Conservation (phyloP, 2,888 invertebrate species). For the Corbicula japonica region DNA sequence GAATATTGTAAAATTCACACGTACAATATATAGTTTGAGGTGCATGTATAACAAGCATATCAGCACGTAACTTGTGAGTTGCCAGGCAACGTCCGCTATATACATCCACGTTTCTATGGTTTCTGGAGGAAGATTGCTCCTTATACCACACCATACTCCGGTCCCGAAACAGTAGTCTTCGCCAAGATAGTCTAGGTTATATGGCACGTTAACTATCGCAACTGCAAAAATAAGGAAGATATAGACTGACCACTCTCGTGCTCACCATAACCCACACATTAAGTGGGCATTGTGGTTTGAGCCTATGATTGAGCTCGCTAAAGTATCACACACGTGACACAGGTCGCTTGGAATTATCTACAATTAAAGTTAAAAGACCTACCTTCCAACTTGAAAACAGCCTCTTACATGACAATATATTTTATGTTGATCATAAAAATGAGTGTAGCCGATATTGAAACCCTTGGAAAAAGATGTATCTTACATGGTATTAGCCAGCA, state of each 20-base stretch:
- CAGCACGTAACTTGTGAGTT: slow-evolving; percentile 44
- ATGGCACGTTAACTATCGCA: slow-evolving; percentile 10
- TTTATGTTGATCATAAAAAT: slow-evolving; percentile 6
- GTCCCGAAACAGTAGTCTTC: slow-evolving; percentile 56
- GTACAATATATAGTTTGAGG: slow-evolving; percentile 39
- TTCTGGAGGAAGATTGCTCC: slow-evolving; percentile 22
- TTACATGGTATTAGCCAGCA: slow-evolving; percentile 51
- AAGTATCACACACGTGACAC: too few species aligned
- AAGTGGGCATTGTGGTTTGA: too few species aligned
- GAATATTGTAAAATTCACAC: too few species aligned
- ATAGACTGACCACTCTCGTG: neutral
- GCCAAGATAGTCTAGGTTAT: slow-evolving; percentile 34
- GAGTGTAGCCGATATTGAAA: neutral
- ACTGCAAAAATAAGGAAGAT: slow-evolving; percentile 15
- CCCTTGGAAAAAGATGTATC: neutral
- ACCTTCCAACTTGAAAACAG: too few species aligned
- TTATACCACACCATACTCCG: slow-evolving; percentile 55
- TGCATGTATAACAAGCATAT: slow-evolving; percentile 43
- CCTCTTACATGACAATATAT: too few species aligned
- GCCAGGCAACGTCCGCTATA: slow-evolving; percentile 50
- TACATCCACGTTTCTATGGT: slow-evolving; percentile 47
- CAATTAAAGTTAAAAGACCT: too few species aligned
- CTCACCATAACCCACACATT: too few species aligned
- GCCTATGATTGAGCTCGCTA: too few species aligned
- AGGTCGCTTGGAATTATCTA: too few species aligned